Evolutionary conservation across 2,113 vertebrate species (phyloP), one percentile per base, ranked within the genome.

Genomic region (Podarcis raffonei): DNA sequence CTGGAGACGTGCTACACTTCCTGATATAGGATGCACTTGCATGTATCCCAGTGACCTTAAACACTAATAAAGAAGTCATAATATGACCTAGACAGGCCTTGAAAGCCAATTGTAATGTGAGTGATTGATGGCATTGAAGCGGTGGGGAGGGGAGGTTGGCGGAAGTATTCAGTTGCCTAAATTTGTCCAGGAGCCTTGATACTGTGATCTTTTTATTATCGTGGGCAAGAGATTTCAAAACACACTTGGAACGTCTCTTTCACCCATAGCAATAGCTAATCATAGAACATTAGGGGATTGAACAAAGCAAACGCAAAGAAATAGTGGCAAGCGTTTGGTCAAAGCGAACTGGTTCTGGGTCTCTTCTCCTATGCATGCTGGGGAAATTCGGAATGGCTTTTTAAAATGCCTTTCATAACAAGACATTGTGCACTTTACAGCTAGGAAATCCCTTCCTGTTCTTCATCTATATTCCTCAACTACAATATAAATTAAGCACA

Each of bases 21-120:
- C 98, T 98, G 97, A 96, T 97, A 98, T 97, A 98, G 98, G 98
- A 98, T 98, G 98, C 97, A 98, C 97, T 98, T 93, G 96, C 96
- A 68, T 98, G 97, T 98, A 98, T 98, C 97, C 94, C 72, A 80
- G 92, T 98, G 98, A 98, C 98, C 98, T 98, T 97, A 97, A 95
- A 97, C 97, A 96, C 95, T 96, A 98, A 98, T 98, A 98, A 98
- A 98, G 95, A 92, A 97, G 96, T 96, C 96, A 98, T 98, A 98
- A 97, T 96, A 96, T 90, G 96, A 97, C 97, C 96, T 95, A 93
- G 95, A 96, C 92, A 2, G 94, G 95, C 90, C 94, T 87, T 90
- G 94, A 91, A 95, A 96, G 93, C 89, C 92, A 85, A 94, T 92
- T 53, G 71, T 83, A 88, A 72, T 35, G 88, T 57, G 59, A 92